Percentiles rank a stretch among this genome's conserved stretches.
Evolutionary conservation across 1,140 invertebrate genomes (phyloP).

Genomic region (Ephestia elutella): DNA sequence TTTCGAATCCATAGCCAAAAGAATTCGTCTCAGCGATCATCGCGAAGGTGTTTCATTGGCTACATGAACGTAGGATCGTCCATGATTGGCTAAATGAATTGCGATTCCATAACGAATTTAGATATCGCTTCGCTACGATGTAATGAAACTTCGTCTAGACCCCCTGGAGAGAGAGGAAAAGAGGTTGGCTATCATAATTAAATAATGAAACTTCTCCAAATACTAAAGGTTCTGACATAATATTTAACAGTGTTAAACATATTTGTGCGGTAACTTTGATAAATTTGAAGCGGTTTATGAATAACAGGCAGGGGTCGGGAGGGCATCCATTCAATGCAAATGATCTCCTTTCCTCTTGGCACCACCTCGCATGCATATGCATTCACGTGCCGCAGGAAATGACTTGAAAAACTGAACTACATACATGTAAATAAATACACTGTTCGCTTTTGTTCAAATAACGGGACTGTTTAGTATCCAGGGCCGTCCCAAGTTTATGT

Average conservation of each 20-base stretch:
- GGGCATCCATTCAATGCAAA: slow-evolving; percentile 42
- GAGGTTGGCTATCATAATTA: too few species aligned
- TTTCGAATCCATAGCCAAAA: too few species aligned
- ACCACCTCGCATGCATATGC: slow-evolving; percentile 24
- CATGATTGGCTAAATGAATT: too few species aligned
- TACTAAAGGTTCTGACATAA: too few species aligned
- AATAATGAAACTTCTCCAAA: too few species aligned
- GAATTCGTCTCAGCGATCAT: too few species aligned
- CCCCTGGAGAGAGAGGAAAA: too few species aligned
- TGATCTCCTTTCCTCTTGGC: slow-evolving; percentile 31
- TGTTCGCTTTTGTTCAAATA: slow-evolving; percentile 27
- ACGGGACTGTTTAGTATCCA: slow-evolving; percentile 39
- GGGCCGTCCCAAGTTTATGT: slow-evolving; percentile 24
- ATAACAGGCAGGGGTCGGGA: slow-evolving; percentile 18
- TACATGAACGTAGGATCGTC: too few species aligned
- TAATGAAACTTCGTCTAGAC: too few species aligned
- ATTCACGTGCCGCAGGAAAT: slow-evolving; percentile 37
- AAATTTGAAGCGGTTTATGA: slow-evolving; percentile 13
- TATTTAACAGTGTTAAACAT: neutral
- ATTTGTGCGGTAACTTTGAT: neutral
- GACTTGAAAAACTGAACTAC: slow-evolving; percentile 35
- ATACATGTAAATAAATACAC: slow-evolving; percentile 16
- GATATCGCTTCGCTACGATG: too few species aligned
- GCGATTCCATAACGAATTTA: too few species aligned
- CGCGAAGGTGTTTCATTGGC: too few species aligned